Evolutionary conservation across 2,888 invertebrate genomes (phyloP).

Genomic region (Leptinotarsa tumamoca): DNA sequence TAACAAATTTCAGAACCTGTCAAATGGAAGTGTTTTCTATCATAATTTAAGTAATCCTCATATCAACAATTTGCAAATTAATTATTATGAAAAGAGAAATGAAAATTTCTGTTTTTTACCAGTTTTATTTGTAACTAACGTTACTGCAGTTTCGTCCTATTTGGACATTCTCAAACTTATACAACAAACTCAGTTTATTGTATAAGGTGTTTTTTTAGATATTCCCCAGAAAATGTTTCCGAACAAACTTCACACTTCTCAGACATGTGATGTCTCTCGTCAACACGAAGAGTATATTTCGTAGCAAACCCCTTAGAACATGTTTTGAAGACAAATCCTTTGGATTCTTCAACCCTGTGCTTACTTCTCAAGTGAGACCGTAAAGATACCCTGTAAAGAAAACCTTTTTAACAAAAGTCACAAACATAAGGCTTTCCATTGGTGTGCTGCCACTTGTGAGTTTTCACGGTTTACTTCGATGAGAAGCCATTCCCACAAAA

Average conservation of each 20-base stretch:
- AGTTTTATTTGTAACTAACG: too few species aligned
- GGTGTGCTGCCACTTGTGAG: slow-evolving; percentile 54
- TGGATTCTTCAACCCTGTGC: slow-evolving; percentile 28
- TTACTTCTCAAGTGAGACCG: too few species aligned
- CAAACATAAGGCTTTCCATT: slow-evolving; percentile 55
- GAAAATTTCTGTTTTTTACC: too few species aligned
- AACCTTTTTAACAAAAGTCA: slow-evolving; percentile 51
- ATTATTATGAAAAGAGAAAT: too few species aligned
- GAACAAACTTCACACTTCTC: slow-evolving; percentile 51
- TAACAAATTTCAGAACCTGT: too few species aligned
- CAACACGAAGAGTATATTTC: slow-evolving; percentile 46
- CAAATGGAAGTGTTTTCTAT: too few species aligned
- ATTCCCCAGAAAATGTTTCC: slow-evolving; percentile 51
- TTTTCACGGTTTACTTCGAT: slow-evolving; percentile 52
- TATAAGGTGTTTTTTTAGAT: slow-evolving; percentile 37
- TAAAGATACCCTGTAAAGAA: slow-evolving; percentile 45
- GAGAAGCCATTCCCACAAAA: slow-evolving; percentile 53
- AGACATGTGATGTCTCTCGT: slow-evolving; percentile 45
- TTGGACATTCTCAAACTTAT: too few species aligned
- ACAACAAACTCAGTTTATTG: too few species aligned
- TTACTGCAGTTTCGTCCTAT: too few species aligned
- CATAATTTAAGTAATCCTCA: too few species aligned
- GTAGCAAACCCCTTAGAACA: slow-evolving; percentile 56
- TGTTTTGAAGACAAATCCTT: slow-evolving; percentile 50
- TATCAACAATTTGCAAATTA: too few species aligned